Conservation (phyloP, 2,113 vertebrate species). For the Eulemur rufifrons region DNA sequence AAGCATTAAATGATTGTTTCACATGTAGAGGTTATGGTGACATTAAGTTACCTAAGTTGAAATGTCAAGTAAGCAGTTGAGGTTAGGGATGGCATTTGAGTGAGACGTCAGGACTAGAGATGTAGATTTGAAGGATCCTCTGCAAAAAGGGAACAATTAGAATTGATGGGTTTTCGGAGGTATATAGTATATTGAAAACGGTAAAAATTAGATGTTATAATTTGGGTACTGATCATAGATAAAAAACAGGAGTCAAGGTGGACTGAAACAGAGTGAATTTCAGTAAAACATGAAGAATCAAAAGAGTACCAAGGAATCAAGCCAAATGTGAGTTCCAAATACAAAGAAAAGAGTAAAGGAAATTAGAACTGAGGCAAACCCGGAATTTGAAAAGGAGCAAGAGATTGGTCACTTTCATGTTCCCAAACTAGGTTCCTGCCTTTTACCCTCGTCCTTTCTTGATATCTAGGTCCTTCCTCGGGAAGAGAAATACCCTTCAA, state of each 20-base stretch:
- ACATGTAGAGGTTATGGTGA: neutral
- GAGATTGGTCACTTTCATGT: neutral
- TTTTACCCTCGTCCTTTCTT: neutral
- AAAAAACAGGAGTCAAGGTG: neutral
- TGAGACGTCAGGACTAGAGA: neutral
- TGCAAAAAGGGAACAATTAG: neutral
- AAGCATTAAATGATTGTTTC: neutral
- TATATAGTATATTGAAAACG: neutral
- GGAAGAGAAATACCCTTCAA: neutral
- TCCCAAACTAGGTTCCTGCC: neutral
- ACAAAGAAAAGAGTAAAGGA: neutral
- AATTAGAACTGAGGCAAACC: neutral
- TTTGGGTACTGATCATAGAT: neutral
- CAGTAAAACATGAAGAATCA: neutral
- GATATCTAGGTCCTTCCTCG: neutral
- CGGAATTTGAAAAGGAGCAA: neutral
- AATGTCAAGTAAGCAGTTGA: neutral
- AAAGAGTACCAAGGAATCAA: neutral
- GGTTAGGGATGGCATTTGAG: neutral
- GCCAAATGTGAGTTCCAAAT: neutral
- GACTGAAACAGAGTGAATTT: neutral
- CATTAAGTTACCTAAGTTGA: neutral
- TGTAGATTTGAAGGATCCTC: neutral
- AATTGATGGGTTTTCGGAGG: neutral
- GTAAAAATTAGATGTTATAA: neutral